Conservation (phyloP, 37 sponge, comb jelly and placozoan genomes). For the Ianthella basta region DNA sequence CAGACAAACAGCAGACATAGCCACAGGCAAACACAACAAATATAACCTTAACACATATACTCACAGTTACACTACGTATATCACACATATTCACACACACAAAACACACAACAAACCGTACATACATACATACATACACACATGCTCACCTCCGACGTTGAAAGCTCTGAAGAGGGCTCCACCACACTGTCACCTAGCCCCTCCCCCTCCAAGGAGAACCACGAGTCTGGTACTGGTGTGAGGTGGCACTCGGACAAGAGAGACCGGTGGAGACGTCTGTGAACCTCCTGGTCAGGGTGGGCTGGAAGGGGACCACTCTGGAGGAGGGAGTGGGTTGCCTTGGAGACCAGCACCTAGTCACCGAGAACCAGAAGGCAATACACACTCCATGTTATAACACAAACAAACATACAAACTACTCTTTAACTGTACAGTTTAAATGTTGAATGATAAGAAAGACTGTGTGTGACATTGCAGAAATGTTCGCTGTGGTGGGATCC, state of each 20-base stretch:
- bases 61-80: too few species aligned
- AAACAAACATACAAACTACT: too few species aligned
- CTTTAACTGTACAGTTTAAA: too few species aligned
- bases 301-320: background rate
- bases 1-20: too few species aligned
- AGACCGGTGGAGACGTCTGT: slow-evolving; percentile 27
- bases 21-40: too few species aligned
- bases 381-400: too few species aligned
- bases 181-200: background rate
- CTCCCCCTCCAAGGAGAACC: slow-evolving; percentile 35
- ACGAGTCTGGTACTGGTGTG: slow-evolving; percentile 58
- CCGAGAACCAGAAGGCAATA: too few species aligned
- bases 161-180: background rate
- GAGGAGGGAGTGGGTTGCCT: background rate
- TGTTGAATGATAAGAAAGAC: too few species aligned
- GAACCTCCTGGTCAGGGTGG: slow-evolving; percentile 18
- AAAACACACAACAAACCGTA: background rate
- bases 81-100: too few species aligned
- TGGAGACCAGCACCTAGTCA: slow-evolving; percentile 62
- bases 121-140: background rate
- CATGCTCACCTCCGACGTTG: slow-evolving; percentile 42
- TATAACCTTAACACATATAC: too few species aligned
- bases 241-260: slow-evolving; percentile 62
- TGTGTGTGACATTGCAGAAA: too few species aligned
- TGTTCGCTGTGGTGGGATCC: too few species aligned